Percentiles rank a stretch among this genome's conserved stretches.
phyloP scores from a whole-genome alignment of 2,888 invertebrate species.

The Drosophila crucigera region DNA sequence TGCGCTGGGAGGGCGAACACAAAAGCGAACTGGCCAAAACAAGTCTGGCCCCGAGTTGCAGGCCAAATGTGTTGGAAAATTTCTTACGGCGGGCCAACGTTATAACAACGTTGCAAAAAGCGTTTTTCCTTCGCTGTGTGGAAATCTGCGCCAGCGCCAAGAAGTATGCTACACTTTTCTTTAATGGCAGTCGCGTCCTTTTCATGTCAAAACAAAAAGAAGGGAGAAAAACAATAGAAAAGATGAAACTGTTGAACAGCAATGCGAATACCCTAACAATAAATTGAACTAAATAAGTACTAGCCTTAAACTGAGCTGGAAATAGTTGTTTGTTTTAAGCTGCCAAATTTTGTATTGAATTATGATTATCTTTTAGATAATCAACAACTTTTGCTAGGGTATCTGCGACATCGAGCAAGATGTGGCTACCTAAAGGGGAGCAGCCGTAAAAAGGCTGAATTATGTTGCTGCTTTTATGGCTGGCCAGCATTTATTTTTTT shows the following conservation, averaged over 20 bases:
- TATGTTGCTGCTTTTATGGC: conserved; percentile 57
- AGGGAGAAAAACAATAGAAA: conserved; percentile 19
- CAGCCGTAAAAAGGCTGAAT: conserved; percentile 58
- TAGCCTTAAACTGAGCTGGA: background rate
- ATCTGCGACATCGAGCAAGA: background rate
- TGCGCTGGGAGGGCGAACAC: conserved; percentile 3
- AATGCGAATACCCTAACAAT: conserved; percentile 13
- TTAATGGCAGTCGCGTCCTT: conserved; percentile 73
- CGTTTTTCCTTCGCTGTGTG: conserved; percentile 33
- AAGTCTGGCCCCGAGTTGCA: conserved; percentile 62
- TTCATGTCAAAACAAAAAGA: conserved; percentile 74
- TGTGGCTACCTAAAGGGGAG: background rate
- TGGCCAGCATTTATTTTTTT: conserved; percentile 55
- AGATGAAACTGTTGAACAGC: background rate
- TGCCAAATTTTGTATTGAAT: background rate
- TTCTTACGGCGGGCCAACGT: conserved; percentile 57
- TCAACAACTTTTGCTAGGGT: background rate
- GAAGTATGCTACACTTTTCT: conserved; percentile 76
- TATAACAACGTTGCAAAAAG: conserved; percentile 69
- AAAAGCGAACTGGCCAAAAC: conserved; percentile 66
- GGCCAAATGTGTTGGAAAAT: conserved; percentile 80
- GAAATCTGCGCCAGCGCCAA: conserved; percentile 53
- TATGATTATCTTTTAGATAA: background rate
- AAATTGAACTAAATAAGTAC: background rate
- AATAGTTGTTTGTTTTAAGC: background rate